Conservation (phyloP, 2,888 invertebrate genomes). For the Entomobrya proxima region DNA sequence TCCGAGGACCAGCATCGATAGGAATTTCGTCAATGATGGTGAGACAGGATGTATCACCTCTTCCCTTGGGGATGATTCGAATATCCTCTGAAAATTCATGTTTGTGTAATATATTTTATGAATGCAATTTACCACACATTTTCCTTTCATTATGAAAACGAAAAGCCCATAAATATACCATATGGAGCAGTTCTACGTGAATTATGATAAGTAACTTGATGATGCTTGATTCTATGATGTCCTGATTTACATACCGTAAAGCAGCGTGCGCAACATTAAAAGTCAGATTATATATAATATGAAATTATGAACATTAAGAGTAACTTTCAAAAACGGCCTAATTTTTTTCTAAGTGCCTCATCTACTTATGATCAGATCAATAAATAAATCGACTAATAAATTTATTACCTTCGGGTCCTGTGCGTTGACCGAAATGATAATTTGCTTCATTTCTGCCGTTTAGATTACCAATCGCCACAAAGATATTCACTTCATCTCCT, state of each 20-base stretch:
- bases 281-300: not conserved
- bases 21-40: conserved; percentile 62
- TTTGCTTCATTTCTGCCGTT: conserved; percentile 89
- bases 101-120: not conserved
- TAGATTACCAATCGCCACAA: conserved; percentile 91
- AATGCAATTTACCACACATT: not conserved
- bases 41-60: conserved; percentile 69
- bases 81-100: conserved; percentile 74
- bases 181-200: conserved; percentile 27
- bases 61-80: conserved; percentile 82
- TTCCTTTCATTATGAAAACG: not conserved
- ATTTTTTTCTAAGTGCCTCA: not conserved
- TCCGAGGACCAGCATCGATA: conserved; percentile 70
- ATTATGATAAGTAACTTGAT: conserved; percentile 44
- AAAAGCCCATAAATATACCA: conserved; percentile 36
- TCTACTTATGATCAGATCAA: not conserved
- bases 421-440: conserved; percentile 87
- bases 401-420: conserved; percentile 77
- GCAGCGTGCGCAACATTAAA: conserved; percentile 42
- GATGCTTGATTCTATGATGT: conserved; percentile 47
- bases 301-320: not conserved
- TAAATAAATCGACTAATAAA: not conserved
- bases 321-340: not conserved
- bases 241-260: conserved; percentile 12
- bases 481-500: conserved; percentile 86